Conservation (phyloP, 2,888 invertebrate species). For the Patella depressa region DNA sequence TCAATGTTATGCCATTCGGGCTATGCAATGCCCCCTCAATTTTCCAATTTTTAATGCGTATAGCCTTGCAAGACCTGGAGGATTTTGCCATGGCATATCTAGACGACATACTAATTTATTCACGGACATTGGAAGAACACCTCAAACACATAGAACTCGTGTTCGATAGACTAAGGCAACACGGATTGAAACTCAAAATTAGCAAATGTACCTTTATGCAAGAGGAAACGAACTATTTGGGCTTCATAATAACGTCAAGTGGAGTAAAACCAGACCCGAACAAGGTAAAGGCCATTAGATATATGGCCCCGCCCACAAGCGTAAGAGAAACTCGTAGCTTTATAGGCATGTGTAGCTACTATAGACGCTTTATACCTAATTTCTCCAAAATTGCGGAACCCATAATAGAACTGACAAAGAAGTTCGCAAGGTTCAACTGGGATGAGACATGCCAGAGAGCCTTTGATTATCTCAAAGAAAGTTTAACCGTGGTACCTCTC, state of each 20-base stretch:
- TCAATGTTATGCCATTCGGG: conserved; percentile 33
- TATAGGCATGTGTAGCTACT: conserved; percentile 40
- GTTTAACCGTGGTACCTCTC: too few species aligned
- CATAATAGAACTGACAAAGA: conserved; percentile 28
- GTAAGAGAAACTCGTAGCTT: conserved; percentile 35
- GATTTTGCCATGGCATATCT: conserved; percentile 31
- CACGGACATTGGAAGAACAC: conserved; percentile 31
- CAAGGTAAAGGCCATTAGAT: conserved; percentile 29
- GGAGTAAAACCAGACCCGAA: conserved; percentile 30
- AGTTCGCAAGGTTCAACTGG: not conserved
- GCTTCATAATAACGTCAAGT: conserved; percentile 23
- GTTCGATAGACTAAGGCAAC: conserved; percentile 27
- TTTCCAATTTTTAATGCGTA: conserved; percentile 30
- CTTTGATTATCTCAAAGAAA: not conserved
- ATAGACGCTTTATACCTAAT: conserved; percentile 36
- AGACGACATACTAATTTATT: conserved; percentile 37
- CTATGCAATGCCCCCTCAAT: conserved; percentile 29
- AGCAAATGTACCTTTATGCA: conserved; percentile 35
- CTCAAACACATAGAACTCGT: conserved; percentile 25
- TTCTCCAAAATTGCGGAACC: conserved; percentile 35
- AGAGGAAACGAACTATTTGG: conserved; percentile 29
- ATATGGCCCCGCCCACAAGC: conserved; percentile 25
- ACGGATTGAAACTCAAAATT: conserved; percentile 30
- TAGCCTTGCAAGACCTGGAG: conserved; percentile 29
- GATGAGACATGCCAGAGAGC: not conserved